phyloP scores from a whole-genome alignment of 1,140 invertebrate species.

The Amphibalanus amphitrite region DNA sequence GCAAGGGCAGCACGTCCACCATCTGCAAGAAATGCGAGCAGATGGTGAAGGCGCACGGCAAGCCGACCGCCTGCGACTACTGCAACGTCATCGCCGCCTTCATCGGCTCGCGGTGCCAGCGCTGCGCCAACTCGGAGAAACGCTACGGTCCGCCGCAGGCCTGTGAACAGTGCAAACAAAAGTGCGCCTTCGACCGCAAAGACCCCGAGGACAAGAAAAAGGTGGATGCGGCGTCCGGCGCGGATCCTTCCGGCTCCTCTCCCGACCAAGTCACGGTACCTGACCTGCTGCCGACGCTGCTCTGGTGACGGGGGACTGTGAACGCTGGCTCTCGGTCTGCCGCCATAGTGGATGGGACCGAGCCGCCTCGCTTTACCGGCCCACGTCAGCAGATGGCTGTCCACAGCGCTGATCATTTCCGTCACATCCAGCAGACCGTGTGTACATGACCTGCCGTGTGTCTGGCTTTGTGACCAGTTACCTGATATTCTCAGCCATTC shows the following conservation, averaged over 20 bases:
- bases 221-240: slow-evolving; percentile 35
- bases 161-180: slow-evolving; percentile 93
- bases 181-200: slow-evolving; percentile 88
- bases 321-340: no score
- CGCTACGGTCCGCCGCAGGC: slow-evolving; percentile 83
- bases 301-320: no score
- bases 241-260: neutral
- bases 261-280: neutral
- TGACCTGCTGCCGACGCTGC: no score
- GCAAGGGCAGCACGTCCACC: slow-evolving; percentile 68
- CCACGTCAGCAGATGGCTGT: no score
- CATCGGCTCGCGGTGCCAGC: slow-evolving; percentile 78
- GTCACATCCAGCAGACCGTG: no score
- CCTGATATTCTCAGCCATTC: no score
- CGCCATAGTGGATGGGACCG: no score
- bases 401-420: no score
- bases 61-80: slow-evolving; percentile 86
- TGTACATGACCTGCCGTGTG: no score
- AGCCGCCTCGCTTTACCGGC: no score
- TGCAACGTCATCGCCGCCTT: slow-evolving; percentile 95
- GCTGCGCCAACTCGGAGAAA: slow-evolving; percentile 85
- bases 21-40: slow-evolving; percentile 94
- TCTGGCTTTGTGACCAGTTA: no score
- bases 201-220: slow-evolving; percentile 70
- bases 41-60: slow-evolving; percentile 82